Conservation (phyloP, 1,140 invertebrate genomes). For the Ceratosolen solmsi region DNA sequence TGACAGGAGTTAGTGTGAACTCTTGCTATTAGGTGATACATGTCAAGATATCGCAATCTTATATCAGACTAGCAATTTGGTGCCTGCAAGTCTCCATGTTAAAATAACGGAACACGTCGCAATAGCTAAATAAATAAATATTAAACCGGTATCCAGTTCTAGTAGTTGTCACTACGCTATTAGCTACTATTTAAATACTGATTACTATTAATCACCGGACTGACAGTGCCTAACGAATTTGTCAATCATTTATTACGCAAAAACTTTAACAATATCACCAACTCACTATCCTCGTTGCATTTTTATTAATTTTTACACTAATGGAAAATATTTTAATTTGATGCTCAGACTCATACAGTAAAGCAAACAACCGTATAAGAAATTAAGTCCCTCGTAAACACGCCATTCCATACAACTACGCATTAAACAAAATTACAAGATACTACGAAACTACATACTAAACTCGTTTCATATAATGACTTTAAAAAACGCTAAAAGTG, state of each 20-base stretch:
- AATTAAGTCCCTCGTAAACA: slow-evolving; percentile 3
- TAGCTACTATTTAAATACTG: neutral
- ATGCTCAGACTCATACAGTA: neutral
- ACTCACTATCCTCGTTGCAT: neutral
- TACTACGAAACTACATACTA: slow-evolving; percentile 49
- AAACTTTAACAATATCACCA: neutral
- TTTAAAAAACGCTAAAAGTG: slow-evolving; percentile 18
- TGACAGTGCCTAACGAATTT: neutral
- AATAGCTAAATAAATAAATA: slow-evolving; percentile 1
- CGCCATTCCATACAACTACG: slow-evolving; percentile 34
- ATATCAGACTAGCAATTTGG: neutral
- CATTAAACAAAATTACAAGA: slow-evolving; percentile 14
- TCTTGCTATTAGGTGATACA: slow-evolving; percentile 1
- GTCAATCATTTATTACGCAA: neutral
- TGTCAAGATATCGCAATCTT: neutral
- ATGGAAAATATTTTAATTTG: neutral
- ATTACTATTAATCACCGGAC: neutral
- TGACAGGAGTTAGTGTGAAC: neutral
- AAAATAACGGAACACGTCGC: neutral
- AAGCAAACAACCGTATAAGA: neutral
- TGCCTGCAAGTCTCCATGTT: neutral
- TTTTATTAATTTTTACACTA: neutral
- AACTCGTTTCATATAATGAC: slow-evolving; percentile 43
- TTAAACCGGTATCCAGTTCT: neutral
- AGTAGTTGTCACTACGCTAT: neutral